Evolutionary conservation across 2,888 invertebrate genomes (phyloP).

Genomic region (Chrysotoxum bicinctum): DNA sequence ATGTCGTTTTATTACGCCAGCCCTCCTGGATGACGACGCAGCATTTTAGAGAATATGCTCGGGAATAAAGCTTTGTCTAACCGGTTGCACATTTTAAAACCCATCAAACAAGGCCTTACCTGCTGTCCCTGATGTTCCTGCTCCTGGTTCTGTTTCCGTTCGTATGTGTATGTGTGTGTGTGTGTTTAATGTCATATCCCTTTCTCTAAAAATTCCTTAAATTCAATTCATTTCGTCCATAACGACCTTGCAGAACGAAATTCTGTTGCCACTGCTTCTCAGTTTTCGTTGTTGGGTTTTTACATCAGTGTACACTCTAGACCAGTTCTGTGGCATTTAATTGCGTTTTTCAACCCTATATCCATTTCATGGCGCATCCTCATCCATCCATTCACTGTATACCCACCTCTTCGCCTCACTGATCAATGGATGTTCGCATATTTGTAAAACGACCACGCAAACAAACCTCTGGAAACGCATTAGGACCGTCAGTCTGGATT

Average conservation of each 20-base stretch:
- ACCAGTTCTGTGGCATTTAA: slow-evolving; percentile 62
- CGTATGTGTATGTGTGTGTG: background rate
- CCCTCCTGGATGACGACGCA: background rate
- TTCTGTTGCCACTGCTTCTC: background rate
- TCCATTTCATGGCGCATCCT: slow-evolving; percentile 14
- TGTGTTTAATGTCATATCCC: background rate
- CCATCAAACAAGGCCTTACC: slow-evolving; percentile 3
- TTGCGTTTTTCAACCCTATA: slow-evolving; percentile 65
- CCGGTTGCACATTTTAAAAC: slow-evolving; percentile 58
- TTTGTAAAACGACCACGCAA: slow-evolving; percentile 71
- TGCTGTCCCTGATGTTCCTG: slow-evolving; percentile 9
- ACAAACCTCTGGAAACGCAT: slow-evolving; percentile 72
- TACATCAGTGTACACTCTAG: slow-evolving; percentile 5
- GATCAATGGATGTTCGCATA: slow-evolving; percentile 69
- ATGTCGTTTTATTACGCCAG: slow-evolving; percentile 4
- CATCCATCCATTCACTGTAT: background rate
- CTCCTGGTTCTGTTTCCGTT: background rate
- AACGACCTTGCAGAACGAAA: slow-evolving; percentile 35
- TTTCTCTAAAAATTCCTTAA: slow-evolving; percentile 51
- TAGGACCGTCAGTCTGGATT: slow-evolving; percentile 68
- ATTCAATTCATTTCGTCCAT: slow-evolving; percentile 56
- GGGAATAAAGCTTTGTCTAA: slow-evolving; percentile 33
- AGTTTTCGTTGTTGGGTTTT: background rate
- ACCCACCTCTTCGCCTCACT: background rate
- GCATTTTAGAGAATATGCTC: slow-evolving; percentile 8